phyloP scores from a whole-genome alignment of 2,113 vertebrate species.

The Megaceryle maxima region DNA sequence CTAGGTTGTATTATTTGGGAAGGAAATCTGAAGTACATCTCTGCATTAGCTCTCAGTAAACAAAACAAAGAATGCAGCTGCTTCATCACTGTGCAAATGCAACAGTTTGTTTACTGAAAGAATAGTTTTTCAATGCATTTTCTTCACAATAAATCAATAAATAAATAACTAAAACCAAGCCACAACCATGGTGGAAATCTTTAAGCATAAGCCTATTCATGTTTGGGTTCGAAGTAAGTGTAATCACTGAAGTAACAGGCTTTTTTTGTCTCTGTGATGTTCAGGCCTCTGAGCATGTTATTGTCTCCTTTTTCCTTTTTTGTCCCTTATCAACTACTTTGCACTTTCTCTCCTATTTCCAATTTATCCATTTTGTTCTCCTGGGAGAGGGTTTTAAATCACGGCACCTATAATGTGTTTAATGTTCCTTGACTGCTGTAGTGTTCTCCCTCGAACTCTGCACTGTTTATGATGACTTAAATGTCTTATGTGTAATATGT shows the following conservation, averaged over 20 bases:
- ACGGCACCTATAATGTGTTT: background rate
- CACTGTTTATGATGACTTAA: background rate
- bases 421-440: background rate
- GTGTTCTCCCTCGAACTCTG: background rate
- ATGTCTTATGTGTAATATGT: too few relatives aligned
- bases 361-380: background rate
- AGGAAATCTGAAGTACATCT: background rate
- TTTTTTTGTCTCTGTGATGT: background rate
- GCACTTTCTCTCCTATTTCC: background rate
- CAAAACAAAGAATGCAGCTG: background rate
- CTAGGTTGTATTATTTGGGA: background rate
- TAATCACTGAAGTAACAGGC: background rate
- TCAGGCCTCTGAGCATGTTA: background rate
- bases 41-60: background rate
- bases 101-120: background rate
- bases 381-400: background rate
- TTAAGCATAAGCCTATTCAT: background rate
- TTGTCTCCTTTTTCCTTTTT: background rate
- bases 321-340: background rate
- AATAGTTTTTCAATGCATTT: background rate
- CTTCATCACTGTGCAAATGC: background rate
- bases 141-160: background rate
- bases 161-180: background rate
- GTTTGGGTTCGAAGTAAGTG: background rate
- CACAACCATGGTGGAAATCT: background rate